phyloP scores from a whole-genome alignment of 2,888 invertebrate species.

The Drosophila percnosoma region DNA sequence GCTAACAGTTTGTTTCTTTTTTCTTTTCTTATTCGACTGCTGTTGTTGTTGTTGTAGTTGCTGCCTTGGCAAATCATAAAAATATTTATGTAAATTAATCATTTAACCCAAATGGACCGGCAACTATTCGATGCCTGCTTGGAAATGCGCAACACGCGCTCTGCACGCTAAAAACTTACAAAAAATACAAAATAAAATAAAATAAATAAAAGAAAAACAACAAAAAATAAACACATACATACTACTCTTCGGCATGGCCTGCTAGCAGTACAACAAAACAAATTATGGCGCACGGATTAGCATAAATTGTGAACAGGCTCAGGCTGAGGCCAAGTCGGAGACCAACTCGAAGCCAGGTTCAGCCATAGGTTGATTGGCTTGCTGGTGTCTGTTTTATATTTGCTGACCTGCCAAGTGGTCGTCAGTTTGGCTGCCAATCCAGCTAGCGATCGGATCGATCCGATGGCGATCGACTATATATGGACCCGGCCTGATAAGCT shows the following conservation, averaged over 20 bases:
- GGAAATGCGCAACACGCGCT: conserved; percentile 79
- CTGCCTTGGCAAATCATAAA: conserved; percentile 76
- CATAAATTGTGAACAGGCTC: conserved; percentile 69
- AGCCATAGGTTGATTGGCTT: conserved; percentile 18
- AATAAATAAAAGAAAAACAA: conserved; percentile 14
- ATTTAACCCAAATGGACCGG: conserved; percentile 79
- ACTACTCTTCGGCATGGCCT: conserved; percentile 45
- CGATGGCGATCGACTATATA: conserved; percentile 56
- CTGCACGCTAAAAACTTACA: conserved; percentile 43
- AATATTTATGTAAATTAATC: conserved; percentile 81
- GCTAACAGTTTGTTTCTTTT: conserved; percentile 21
- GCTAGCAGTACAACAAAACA: conserved; percentile 58
- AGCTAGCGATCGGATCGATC: conserved; percentile 27
- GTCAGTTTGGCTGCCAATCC: conserved; percentile 66
- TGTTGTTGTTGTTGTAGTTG: conserved; percentile 31
- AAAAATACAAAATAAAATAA: conserved; percentile 3
- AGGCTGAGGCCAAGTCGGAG: conserved; percentile 13
- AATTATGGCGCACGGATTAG: conserved; percentile 79
- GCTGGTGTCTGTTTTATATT: conserved; percentile 44
- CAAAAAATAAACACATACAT: background rate
- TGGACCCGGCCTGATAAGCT: conserved; percentile 66
- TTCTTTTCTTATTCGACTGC: conserved; percentile 13
- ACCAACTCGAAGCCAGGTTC: conserved; percentile 8
- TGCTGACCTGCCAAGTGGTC: conserved; percentile 68
- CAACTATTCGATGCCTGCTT: conserved; percentile 65